Conservation (phyloP, 1,140 invertebrate species). For the Yoshiicerus persimilis region DNA sequence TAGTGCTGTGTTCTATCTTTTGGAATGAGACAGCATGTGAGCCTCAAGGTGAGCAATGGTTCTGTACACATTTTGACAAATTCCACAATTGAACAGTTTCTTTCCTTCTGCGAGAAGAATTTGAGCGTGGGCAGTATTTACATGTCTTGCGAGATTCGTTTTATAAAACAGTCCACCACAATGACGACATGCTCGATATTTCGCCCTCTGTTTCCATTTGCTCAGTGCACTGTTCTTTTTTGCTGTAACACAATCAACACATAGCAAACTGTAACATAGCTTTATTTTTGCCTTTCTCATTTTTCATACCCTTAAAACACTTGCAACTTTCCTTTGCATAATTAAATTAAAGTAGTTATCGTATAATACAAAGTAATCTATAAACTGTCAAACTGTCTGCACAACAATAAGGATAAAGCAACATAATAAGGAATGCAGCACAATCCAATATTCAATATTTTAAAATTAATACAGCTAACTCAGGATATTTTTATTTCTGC, state of each 20-base stretch:
- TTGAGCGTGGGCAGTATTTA: constrained; percentile 35
- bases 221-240: neutral
- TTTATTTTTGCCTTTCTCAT: no score
- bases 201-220: constrained; percentile 1
- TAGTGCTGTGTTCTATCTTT: neutral
- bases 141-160: constrained; percentile 41
- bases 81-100: constrained; percentile 30
- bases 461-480: no score
- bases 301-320: no score
- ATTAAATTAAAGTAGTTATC: no score
- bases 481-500: no score
- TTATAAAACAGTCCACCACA: constrained; percentile 39
- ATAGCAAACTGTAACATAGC: neutral
- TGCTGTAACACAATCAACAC: neutral
- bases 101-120: constrained; percentile 20
- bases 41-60: neutral
- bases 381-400: no score
- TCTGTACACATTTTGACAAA: constrained; percentile 28
- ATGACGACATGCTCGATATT: constrained; percentile 35
- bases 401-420: no score
- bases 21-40: neutral
- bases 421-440: no score
- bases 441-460: no score
- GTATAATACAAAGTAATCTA: no score
- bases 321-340: no score